Evolutionary conservation across 2,113 vertebrate species (phyloP).

Genomic region (Hemicordylus capensis): DNA sequence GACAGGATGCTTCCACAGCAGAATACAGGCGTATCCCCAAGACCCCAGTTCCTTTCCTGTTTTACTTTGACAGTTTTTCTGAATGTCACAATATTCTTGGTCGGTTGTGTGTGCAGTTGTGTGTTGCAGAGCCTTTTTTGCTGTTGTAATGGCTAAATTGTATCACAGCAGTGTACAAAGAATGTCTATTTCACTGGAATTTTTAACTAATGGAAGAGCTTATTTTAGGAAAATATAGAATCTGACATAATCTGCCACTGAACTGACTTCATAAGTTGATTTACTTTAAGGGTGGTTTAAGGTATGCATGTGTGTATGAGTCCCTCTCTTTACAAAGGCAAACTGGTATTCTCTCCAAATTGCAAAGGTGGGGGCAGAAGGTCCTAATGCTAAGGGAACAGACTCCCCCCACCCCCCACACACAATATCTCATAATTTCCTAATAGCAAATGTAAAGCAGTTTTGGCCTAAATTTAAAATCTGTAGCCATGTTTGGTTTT

Average conservation of each 20-base stretch:
- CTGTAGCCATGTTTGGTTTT: background rate
- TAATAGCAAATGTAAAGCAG: background rate
- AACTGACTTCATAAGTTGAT: background rate
- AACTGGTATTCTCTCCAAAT: background rate
- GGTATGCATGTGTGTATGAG: background rate
- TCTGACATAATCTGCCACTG: background rate
- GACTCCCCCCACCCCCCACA: no score
- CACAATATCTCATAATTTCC: no score
- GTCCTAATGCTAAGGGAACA: no score
- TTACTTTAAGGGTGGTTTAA: constrained; percentile 6
- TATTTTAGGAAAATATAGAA: background rate
- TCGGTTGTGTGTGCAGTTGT: no score
- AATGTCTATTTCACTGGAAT: background rate
- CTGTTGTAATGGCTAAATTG: background rate
- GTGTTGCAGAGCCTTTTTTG: background rate
- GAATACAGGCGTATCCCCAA: no score
- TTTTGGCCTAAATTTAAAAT: background rate
- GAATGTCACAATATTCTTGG: background rate
- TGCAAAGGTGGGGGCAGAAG: no score
- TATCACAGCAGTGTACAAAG: background rate
- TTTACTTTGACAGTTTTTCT: background rate
- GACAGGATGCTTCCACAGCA: no score
- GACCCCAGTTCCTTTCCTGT: no score
- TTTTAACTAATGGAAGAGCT: background rate
- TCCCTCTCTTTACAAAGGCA: no score